Percentiles rank a stretch among this genome's conserved stretches.
These are phyloP conservation scores for Clytia hemisphaerica DNA, from an alignment of 30 jellyfish, hydroid and myxozoan genomes.

Conservation along the genomic window DNA sequence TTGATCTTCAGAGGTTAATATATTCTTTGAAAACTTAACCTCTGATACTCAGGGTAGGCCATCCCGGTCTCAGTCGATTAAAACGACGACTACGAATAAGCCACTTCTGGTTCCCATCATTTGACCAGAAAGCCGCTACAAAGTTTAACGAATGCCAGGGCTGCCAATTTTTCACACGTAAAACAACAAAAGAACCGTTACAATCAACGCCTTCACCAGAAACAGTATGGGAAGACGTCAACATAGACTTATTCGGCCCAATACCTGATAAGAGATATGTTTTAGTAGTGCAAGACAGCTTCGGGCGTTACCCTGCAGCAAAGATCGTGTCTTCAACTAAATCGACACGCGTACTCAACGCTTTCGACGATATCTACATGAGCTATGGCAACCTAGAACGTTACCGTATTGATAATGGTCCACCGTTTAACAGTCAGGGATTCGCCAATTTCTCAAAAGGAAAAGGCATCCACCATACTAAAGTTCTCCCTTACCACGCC, in stretches of 20 bases:
- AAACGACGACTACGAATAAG: conserved; percentile 30
- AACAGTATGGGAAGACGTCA: conserved; percentile 47
- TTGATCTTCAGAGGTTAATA: too few species aligned
- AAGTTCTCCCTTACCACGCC: too few species aligned
- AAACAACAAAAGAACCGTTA: conserved; percentile 51
- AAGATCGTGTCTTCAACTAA: not conserved
- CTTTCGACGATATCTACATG: not conserved
- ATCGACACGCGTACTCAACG: not conserved
- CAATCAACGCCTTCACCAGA: conserved; percentile 5
- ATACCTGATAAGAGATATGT: conserved; percentile 6
- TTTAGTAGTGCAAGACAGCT: conserved; percentile 5
- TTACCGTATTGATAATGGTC: not conserved
- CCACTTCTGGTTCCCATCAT: conserved; percentile 45
- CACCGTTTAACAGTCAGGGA: not conserved
- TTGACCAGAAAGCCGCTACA: conserved; percentile 14
- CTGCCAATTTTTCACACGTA: conserved; percentile 34
- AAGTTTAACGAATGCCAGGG: conserved; percentile 20
- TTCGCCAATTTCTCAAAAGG: too few species aligned
- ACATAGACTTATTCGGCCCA: not conserved
- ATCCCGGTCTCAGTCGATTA: conserved; percentile 26
- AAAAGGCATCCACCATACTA: too few species aligned
- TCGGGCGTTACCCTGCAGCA: not conserved
- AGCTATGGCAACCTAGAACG: not conserved
- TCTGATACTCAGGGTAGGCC: conserved; percentile 53
- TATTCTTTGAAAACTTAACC: too few species aligned